These are phyloP conservation scores for Chelonoidis abingdonii DNA, from an alignment of 2,113 vertebrate genomes.

Conservation along the genomic window DNA sequence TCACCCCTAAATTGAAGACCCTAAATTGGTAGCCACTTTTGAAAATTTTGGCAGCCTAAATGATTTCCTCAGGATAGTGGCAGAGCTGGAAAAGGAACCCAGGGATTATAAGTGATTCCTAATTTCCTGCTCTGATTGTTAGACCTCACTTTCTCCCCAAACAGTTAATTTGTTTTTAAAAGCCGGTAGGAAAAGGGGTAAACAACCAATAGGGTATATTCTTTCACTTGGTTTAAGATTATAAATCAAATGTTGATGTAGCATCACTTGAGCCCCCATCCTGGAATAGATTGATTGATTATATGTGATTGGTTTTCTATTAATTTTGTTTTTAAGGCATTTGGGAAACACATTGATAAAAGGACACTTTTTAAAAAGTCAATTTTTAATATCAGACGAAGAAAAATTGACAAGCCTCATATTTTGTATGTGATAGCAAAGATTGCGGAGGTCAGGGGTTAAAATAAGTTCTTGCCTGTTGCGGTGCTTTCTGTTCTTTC, in stretches of 20 bases:
- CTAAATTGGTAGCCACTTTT: neutral
- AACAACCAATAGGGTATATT: neutral
- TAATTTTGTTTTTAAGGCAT: neutral
- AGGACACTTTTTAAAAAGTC: rapidly evolving
- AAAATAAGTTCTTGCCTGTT: neutral
- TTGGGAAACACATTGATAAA: neutral
- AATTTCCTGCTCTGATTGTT: constrained; percentile 2
- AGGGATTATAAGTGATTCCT: constrained; percentile 11
- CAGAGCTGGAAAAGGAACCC: constrained; percentile 28
- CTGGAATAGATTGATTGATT: neutral
- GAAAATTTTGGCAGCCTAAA: constrained; percentile 9
- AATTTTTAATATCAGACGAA: neutral
- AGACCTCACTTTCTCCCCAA: constrained; percentile 49
- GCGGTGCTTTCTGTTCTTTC: neutral
- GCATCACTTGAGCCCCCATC: neutral
- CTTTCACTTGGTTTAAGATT: neutral
- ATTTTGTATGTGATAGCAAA: neutral
- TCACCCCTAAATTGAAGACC: rapidly evolving
- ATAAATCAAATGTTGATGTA: constrained; percentile 4
- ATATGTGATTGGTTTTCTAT: neutral
- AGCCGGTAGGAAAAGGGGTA: neutral
- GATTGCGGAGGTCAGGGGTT: neutral
- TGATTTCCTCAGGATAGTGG: neutral
- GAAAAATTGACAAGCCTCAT: rapidly evolving
- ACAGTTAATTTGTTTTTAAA: constrained; percentile 37